Evolutionary conservation across 2,888 invertebrate species (phyloP), one percentile per base, ranked within the genome.

Genomic region (Aplocera efformata): DNA sequence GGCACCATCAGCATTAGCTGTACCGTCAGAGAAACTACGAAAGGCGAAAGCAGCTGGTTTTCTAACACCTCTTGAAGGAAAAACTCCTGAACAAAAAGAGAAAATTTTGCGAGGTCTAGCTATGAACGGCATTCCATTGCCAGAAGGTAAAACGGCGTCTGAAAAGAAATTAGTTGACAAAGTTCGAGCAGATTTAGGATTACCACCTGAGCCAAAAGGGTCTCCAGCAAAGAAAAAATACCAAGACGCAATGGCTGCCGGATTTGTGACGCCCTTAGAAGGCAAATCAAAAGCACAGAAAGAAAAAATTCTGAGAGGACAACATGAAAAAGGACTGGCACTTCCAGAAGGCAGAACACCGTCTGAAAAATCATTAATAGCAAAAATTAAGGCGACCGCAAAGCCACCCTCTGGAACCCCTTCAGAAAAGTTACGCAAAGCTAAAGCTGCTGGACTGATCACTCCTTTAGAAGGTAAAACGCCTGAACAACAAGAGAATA

Each of bases 211-310:
- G 39, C 55, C 55, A 0, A 53, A 46, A 37, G 37, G 59, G 1
- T 25, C 46, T 5, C 52, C 62, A 3, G 55, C 55, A 9, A 69
- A 57, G 41, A 39, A 48, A 27, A 67, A 52, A 30, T 59, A 62
- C 27, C 45, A 44, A 1, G 59, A 59, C 49, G 69, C 68, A 6
- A 35, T 53, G 32, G 61, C 59, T 1, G 56, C 57, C 22, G 69
- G 67, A 6, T 11, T 65, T 0, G 40, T 69, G 0, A 53, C 55
- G 5, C 72, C 72, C 0, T 45, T 72, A 34, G 67, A 66, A 53
- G 70, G 64, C 0, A 66, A 69, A 48, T 35, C 61, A 1, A 36
- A 43, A 1, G 43, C 54, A 4, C 53, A 62, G 41, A 64, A 61
- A 38, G 58, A 62, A 51, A 49, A 48, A 22, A 56, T 61, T 4